A percentile compares a stretch with the other conserved stretches of the same genome.
These are phyloP conservation scores for Caenorhabditis inopinata DNA, from an alignment of 1,140 invertebrate genomes.

Conservation along the genomic window DNA sequence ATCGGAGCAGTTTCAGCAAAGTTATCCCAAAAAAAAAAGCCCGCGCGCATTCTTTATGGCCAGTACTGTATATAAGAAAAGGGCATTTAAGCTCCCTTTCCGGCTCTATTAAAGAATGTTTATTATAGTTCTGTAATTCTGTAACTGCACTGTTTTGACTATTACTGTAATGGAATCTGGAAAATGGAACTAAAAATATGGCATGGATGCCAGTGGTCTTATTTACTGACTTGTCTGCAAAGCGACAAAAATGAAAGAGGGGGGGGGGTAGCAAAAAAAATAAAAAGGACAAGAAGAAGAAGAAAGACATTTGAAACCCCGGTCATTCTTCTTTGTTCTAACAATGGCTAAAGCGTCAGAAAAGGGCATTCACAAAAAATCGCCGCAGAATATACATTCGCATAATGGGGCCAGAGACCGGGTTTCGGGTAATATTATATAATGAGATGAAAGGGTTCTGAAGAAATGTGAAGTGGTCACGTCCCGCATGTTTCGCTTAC, in stretches of 20 bases:
- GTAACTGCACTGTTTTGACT: too few species aligned
- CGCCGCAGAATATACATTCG: neutral
- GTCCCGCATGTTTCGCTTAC: neutral
- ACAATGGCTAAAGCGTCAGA: neutral
- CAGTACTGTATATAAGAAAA: too few species aligned
- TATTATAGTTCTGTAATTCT: too few species aligned
- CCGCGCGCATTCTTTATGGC: too few species aligned
- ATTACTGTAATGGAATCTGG: too few species aligned
- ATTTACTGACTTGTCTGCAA: too few species aligned
- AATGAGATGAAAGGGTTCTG: conserved; percentile 9
- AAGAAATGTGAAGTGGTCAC: neutral
- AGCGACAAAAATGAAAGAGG: neutral
- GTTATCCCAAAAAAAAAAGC: too few species aligned
- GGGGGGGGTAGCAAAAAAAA: neutral
- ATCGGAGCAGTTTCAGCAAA: too few species aligned
- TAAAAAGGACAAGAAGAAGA: neutral
- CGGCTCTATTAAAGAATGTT: too few species aligned
- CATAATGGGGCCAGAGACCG: neutral
- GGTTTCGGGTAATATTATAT: neutral
- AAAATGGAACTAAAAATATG: too few species aligned
- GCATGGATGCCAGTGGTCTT: too few species aligned
- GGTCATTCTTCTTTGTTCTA: neutral
- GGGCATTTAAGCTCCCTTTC: too few species aligned
- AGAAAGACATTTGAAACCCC: neutral
- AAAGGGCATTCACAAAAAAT: neutral